These are phyloP conservation scores for Brachyhypopomus occidentalis DNA, from an alignment of 2,113 vertebrate genomes.

Conservation along the genomic window DNA sequence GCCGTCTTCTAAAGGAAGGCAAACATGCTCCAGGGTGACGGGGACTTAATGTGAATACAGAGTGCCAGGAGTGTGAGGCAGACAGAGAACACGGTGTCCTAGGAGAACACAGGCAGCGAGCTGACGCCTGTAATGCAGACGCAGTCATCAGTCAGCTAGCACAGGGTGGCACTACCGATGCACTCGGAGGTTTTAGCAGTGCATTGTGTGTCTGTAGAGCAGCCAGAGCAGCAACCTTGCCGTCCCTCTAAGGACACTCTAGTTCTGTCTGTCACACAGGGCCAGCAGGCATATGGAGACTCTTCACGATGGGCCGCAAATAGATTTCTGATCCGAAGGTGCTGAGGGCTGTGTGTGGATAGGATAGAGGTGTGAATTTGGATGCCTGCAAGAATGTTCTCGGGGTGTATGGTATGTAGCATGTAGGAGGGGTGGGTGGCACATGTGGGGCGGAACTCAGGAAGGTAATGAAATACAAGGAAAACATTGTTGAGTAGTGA, in stretches of 20 bases:
- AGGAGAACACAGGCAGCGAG: not conserved
- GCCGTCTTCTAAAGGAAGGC: not conserved
- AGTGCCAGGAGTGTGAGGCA: not conserved
- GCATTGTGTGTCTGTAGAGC: slow-evolving; percentile 28
- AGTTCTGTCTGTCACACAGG: slow-evolving; percentile 16
- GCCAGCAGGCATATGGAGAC: not conserved
- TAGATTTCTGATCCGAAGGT: not conserved
- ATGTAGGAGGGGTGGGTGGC: too few relatives aligned
- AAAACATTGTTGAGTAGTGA: not conserved
- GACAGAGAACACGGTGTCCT: not conserved
- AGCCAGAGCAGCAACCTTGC: not conserved
- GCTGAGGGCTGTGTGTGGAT: not conserved
- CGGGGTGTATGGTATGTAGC: too few relatives aligned
- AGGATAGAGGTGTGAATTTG: too few relatives aligned
- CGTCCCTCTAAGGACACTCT: slow-evolving; percentile 11
- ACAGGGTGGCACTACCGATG: not conserved
- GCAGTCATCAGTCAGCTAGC: slow-evolving; percentile 11
- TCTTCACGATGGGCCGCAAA: slow-evolving; percentile 3
- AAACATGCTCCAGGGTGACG: not conserved
- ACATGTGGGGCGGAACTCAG: too few relatives aligned
- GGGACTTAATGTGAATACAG: not conserved
- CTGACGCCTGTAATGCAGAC: not conserved
- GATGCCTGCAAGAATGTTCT: too few relatives aligned
- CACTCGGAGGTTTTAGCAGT: slow-evolving; percentile 19
- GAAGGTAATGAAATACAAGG: too few relatives aligned